These are phyloP conservation scores for Drosophila picticornis DNA, from an alignment of 2,888 invertebrate species.

Conservation along the genomic window DNA sequence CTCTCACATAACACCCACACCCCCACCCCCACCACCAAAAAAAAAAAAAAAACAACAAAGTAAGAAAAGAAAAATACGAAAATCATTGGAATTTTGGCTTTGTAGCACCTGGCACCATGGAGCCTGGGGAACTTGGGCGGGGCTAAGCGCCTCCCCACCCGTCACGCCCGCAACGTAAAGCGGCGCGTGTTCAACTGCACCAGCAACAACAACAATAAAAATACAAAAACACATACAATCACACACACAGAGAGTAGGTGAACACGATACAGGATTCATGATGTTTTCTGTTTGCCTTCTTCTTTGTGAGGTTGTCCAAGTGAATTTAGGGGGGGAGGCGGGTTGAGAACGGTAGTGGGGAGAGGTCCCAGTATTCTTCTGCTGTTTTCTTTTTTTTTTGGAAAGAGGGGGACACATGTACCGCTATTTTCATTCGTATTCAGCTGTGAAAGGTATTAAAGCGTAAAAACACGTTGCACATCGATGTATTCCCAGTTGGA, in stretches of 20 bases:
- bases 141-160: conserved; percentile 10
- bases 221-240: conserved; percentile 1
- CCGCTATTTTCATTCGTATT: conserved; percentile 76
- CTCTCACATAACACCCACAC: not conserved
- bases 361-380: conserved; percentile 19
- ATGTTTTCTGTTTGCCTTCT: conserved; percentile 53
- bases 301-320: conserved; percentile 5
- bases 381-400: conserved; percentile 27
- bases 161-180: conserved; percentile 74
- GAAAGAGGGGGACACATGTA: conserved; percentile 49
- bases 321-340: not conserved
- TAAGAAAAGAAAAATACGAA: conserved; percentile 24
- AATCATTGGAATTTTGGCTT: conserved; percentile 49
- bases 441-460: conserved; percentile 78
- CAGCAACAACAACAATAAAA: conserved; percentile 32
- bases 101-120: conserved; percentile 27
- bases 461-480: conserved; percentile 82
- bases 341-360: not conserved
- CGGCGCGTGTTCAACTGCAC: conserved; percentile 73
- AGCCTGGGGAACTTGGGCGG: not conserved
- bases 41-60: not conserved
- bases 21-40: not conserved
- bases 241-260: conserved; percentile 15
- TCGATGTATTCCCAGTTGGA: conserved; percentile 67
- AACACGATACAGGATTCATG: conserved; percentile 57